A percentile compares a stretch with the other conserved stretches of the same genome.
Evolutionary conservation across 2,113 vertebrate species (phyloP).

Genomic region (Nothocercus nigrocapillus): DNA sequence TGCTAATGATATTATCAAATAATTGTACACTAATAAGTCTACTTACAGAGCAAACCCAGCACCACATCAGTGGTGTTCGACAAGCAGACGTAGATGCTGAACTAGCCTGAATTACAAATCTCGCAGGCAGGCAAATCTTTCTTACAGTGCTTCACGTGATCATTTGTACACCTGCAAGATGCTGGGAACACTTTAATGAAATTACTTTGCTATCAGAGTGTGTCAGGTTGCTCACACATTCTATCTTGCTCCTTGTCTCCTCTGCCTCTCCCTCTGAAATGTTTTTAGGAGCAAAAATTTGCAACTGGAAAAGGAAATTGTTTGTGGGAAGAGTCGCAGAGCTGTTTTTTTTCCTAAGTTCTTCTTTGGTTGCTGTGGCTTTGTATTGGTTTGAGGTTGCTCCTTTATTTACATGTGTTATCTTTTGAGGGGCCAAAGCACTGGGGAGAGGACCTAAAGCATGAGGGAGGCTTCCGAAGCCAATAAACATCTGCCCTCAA

Average conservation of each 20-base stretch:
- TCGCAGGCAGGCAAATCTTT: neutral
- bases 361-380: neutral
- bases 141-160: neutral
- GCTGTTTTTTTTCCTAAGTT: neutral
- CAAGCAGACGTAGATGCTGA: neutral
- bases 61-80: neutral
- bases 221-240: neutral
- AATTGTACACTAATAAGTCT: neutral
- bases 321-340: conserved; percentile 6
- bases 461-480: conserved; percentile 39
- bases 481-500: conserved; percentile 22
- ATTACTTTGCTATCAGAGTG: neutral
- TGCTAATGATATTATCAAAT: neutral
- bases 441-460: neutral
- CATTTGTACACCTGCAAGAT: neutral
- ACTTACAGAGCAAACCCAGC: neutral
- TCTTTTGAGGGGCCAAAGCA: neutral
- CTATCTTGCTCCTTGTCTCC: neutral
- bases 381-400: neutral
- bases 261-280: neutral
- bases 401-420: conserved; percentile 8
- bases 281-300: neutral
- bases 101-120: neutral
- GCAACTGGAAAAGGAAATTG: conserved; percentile 10
- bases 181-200: neutral